Evolutionary conservation across 2,797 vertebrate genomes (phyloP).

Genomic region (Neosilurus hyrtlii): DNA sequence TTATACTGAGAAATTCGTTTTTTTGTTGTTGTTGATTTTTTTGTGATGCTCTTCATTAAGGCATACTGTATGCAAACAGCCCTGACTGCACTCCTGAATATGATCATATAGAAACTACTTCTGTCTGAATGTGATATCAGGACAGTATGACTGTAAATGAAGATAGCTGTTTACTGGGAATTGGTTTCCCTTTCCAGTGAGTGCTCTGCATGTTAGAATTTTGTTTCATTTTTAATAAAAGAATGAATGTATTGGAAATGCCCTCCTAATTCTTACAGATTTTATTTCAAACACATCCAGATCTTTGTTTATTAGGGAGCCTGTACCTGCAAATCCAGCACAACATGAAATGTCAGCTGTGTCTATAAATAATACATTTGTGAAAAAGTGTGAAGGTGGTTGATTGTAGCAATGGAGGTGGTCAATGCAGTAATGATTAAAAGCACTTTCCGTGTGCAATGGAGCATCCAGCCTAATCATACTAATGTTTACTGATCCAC

Average conservation of each 20-base stretch:
- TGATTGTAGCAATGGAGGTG: neutral
- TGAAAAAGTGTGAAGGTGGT: neutral
- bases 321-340: neutral
- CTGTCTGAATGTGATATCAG: neutral
- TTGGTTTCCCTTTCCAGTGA: too few species aligned
- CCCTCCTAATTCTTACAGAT: neutral
- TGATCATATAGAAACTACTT: neutral
- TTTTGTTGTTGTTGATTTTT: too few species aligned
- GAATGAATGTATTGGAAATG: neutral
- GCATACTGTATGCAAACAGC: neutral
- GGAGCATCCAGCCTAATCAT: conserved; percentile 69
- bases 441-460: conserved; percentile 89
- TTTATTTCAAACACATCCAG: neutral
- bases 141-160: neutral
- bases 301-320: neutral
- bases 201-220: too few species aligned
- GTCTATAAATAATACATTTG: conserved; percentile 60
- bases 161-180: neutral
- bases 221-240: neutral
- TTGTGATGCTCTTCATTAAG: neutral
- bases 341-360: conserved; percentile 44
- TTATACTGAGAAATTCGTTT: neutral
- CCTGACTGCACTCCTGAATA: neutral
- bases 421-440: conserved; percentile 67
- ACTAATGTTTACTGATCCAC: conserved; percentile 90